phyloP scores from a whole-genome alignment of 2,888 invertebrate species.

The Drosophila phalerata region DNA sequence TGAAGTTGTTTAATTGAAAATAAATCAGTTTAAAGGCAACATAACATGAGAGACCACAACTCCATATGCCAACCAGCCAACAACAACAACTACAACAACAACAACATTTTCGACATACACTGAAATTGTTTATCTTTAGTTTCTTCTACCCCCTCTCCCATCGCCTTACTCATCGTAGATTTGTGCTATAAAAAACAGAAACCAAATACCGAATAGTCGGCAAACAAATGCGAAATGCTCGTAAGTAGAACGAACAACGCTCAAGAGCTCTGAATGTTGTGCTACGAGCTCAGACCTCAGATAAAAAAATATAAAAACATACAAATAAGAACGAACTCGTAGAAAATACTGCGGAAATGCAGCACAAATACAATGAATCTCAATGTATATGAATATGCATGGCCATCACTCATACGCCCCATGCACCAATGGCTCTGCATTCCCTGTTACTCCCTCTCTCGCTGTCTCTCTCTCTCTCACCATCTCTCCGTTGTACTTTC shows the following conservation, averaged over 20 bases:
- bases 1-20: constrained; percentile 80
- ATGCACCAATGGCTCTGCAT: constrained; percentile 17
- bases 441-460: constrained; percentile 1
- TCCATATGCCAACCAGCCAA: constrained; percentile 20
- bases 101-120: background rate
- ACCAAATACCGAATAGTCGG: constrained; percentile 41
- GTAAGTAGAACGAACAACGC: constrained; percentile 74
- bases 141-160: background rate
- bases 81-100: background rate
- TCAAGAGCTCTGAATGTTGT: constrained; percentile 43
- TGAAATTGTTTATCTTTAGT: constrained; percentile 43
- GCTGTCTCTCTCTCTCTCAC: background rate
- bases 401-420: constrained; percentile 78
- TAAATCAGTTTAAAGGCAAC: constrained; percentile 76
- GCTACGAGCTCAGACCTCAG: constrained; percentile 26
- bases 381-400: constrained; percentile 80
- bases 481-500: background rate
- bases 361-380: constrained; percentile 77
- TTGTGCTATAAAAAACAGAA: constrained; percentile 53
- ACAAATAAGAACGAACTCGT: constrained; percentile 18
- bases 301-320: constrained; percentile 35
- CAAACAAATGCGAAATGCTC: constrained; percentile 50
- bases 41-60: constrained; percentile 19
- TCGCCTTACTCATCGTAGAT: background rate
- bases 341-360: constrained; percentile 75